Percentiles rank a stretch among this genome's conserved stretches.
phyloP scores from a whole-genome alignment of 2,113 vertebrate species.

The Xenus cinereus region DNA sequence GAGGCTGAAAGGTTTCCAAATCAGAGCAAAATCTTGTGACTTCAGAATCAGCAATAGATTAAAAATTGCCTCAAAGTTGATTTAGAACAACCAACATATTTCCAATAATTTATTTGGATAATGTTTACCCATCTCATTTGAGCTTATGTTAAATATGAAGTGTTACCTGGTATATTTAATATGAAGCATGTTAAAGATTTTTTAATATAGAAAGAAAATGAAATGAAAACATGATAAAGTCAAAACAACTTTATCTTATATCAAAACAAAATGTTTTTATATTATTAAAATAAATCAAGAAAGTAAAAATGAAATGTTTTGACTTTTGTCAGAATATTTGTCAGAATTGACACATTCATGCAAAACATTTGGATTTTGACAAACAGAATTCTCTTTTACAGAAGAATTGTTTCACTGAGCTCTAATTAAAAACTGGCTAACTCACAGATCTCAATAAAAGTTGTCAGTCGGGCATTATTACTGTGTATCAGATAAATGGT shows the following conservation, averaged over 20 bases:
- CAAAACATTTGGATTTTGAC: conserved; percentile 59
- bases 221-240: conserved; percentile 21
- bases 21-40: background rate
- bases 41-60: background rate
- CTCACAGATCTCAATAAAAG: background rate
- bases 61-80: background rate
- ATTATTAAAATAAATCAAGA: conserved; percentile 51
- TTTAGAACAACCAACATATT: background rate
- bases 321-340: conserved; percentile 59
- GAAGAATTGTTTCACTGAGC: conserved; percentile 44
- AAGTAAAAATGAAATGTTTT: conserved; percentile 62
- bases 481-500: background rate
- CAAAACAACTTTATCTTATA: conserved; percentile 38
- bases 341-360: conserved; percentile 37
- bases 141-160: conserved; percentile 1
- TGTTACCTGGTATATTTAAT: conserved; percentile 36
- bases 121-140: conserved; percentile 21
- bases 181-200: conserved; percentile 2
- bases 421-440: conserved; percentile 62
- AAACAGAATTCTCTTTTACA: conserved; percentile 26
- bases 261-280: conserved; percentile 45
- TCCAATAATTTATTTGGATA: background rate
- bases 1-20: background rate
- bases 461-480: background rate
- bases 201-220: conserved; percentile 21